Evolutionary conservation across 1,140 invertebrate species (phyloP).

Genomic region (Drosophila seguyi): DNA sequence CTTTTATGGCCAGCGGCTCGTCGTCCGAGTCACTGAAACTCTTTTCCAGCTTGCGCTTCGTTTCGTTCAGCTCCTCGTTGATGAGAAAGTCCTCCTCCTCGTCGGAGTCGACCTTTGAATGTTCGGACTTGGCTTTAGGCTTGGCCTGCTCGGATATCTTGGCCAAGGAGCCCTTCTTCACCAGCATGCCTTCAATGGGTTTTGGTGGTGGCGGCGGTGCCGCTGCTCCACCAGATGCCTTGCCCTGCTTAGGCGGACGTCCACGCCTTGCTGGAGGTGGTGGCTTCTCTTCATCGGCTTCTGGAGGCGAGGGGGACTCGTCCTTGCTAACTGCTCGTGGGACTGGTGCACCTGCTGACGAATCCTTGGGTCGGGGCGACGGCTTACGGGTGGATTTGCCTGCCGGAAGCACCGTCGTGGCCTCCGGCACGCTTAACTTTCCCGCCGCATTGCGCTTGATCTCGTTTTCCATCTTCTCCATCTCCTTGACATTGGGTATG

Average conservation of each 20-base stretch:
- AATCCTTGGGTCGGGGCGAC: slow-evolving; percentile 29
- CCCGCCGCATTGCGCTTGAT: slow-evolving; percentile 86
- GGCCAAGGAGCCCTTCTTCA: slow-evolving; percentile 75
- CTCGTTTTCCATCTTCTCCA: slow-evolving; percentile 88
- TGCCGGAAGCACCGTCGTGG: slow-evolving; percentile 29
- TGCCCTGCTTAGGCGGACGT: slow-evolving; percentile 70
- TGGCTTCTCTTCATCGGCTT: slow-evolving; percentile 39
- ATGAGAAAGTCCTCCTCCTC: slow-evolving; percentile 83
- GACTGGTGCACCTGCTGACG: slow-evolving; percentile 9
- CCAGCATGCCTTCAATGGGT: slow-evolving; percentile 80
- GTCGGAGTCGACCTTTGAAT: slow-evolving; percentile 73
- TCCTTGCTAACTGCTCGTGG: slow-evolving; percentile 3
- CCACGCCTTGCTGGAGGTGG: slow-evolving; percentile 58
- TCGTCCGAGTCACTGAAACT: slow-evolving; percentile 88
- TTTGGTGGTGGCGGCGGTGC: slow-evolving; percentile 27
- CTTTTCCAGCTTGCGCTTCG: slow-evolving; percentile 84
- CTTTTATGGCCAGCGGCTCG: slow-evolving; percentile 86
- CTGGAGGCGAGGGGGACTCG: slow-evolving; percentile 11
- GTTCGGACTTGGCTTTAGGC: slow-evolving; percentile 70
- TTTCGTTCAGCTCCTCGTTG: slow-evolving; percentile 81
- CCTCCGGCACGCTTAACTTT: slow-evolving; percentile 45
- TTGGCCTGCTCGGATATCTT: slow-evolving; percentile 61
- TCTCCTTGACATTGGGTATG: slow-evolving; percentile 88
- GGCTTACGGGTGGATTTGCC: slow-evolving; percentile 38
- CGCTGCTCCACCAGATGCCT: slow-evolving; percentile 11